These are phyloP conservation scores for Microtus pennsylvanicus DNA, from an alignment of 2,113 vertebrate species.

Conservation along the genomic window DNA sequence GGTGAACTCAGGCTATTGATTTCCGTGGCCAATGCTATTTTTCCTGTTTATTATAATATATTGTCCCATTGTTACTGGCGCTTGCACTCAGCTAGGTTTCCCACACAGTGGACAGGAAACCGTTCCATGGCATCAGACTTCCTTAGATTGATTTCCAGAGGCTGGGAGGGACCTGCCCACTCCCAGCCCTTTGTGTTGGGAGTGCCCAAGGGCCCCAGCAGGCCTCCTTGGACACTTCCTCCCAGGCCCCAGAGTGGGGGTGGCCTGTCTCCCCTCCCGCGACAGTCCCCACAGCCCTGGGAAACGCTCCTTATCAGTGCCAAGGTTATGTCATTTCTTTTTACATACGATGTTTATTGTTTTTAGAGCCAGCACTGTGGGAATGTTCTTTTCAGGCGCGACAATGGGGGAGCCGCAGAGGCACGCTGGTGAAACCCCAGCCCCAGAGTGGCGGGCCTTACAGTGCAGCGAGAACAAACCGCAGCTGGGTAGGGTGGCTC, in stretches of 20 bases:
- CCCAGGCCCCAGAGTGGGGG: slow-evolving; percentile 83
- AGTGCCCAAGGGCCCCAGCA: slow-evolving; percentile 76
- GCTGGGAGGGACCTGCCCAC: slow-evolving; percentile 84
- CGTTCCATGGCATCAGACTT: slow-evolving; percentile 90
- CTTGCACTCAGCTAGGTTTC: slow-evolving; percentile 89
- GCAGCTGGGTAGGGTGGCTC: neutral
- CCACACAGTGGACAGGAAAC: slow-evolving; percentile 91
- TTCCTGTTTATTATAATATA: slow-evolving; percentile 94
- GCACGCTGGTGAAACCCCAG: slow-evolving; percentile 73
- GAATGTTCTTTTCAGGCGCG: slow-evolving; percentile 69
- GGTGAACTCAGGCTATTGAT: slow-evolving; percentile 87
- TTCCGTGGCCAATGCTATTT: slow-evolving; percentile 88
- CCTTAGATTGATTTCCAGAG: slow-evolving; percentile 90
- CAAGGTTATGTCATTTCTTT: slow-evolving; percentile 78
- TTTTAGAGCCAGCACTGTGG: slow-evolving; percentile 64
- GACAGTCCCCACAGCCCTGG: slow-evolving; percentile 77
- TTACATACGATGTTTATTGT: slow-evolving; percentile 80
- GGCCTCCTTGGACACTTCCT: slow-evolving; percentile 88
- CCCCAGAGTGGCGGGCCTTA: slow-evolving; percentile 58
- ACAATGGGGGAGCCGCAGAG: slow-evolving; percentile 70
- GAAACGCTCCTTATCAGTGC: slow-evolving; percentile 77
- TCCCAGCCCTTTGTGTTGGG: slow-evolving; percentile 87
- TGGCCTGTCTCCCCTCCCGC: slow-evolving; percentile 72
- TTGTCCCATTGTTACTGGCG: slow-evolving; percentile 90
- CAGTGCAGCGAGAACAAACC: slow-evolving; percentile 50